Evolutionary conservation across 2,888 invertebrate species (phyloP).

Genomic region (Apoda limacodes): DNA sequence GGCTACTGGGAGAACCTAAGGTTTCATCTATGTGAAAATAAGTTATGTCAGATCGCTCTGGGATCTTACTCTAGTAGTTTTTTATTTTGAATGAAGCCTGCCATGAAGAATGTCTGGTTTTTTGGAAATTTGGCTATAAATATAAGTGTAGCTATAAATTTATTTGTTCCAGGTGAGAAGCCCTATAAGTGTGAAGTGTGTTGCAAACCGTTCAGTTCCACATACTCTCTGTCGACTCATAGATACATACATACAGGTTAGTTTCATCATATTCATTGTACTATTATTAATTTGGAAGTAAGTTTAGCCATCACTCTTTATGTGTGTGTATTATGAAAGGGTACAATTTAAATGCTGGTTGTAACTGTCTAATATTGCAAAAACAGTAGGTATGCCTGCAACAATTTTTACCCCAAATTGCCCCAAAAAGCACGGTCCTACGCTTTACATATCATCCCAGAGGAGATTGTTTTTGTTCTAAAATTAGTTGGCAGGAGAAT

Average conservation of each 20-base stretch:
- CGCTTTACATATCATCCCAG: no score
- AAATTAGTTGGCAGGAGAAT: no score
- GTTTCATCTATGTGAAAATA: no score
- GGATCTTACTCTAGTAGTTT: no score
- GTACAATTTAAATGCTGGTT: not conserved
- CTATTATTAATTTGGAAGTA: slow-evolving; percentile 2
- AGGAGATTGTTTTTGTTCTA: no score
- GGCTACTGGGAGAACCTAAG: no score
- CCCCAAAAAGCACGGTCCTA: no score
- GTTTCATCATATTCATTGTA: slow-evolving; percentile 22
- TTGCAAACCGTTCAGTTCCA: slow-evolving; percentile 28
- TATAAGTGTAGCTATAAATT: not conserved
- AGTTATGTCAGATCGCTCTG: no score
- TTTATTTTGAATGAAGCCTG: not conserved
- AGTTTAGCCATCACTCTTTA: not conserved
- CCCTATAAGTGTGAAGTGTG: slow-evolving; percentile 32
- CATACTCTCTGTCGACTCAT: slow-evolving; percentile 25
- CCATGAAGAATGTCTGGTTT: not conserved
- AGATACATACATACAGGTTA: slow-evolving; percentile 29
- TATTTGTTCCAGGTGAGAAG: slow-evolving; percentile 28
- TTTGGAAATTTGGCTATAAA: no score
- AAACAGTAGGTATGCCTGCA: no score
- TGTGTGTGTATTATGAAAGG: not conserved
- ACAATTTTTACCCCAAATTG: no score
- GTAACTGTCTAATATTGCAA: slow-evolving; percentile 11